Evolutionary conservation across 92 coral and sea anemone genomes (phyloP).

Genomic region (Porites rus): DNA sequence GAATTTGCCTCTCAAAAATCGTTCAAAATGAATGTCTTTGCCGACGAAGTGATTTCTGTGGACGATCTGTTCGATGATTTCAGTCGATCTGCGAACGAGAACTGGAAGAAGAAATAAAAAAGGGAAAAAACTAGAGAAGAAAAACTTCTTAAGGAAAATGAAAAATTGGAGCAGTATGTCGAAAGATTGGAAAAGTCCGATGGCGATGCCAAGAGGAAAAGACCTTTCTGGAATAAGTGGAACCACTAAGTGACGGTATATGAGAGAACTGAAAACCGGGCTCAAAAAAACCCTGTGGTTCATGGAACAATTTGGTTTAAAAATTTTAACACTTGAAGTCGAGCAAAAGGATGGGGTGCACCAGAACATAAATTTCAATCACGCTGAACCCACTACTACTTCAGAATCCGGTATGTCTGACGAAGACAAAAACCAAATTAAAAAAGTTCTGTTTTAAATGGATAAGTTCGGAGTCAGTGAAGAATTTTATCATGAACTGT

Average conservation of each 20-base stretch:
- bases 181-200: background rate
- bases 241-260: background rate
- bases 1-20: background rate
- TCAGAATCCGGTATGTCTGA: background rate
- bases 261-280: constrained; percentile 28
- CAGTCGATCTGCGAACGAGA: background rate
- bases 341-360: background rate
- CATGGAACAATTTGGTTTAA: background rate
- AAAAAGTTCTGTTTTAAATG: constrained; percentile 25
- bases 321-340: background rate
- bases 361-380: background rate
- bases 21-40: background rate
- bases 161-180: background rate
- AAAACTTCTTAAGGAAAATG: background rate
- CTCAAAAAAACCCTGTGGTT: constrained; percentile 18
- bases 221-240: background rate
- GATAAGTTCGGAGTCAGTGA: constrained; percentile 32
- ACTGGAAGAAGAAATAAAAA: background rate
- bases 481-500: constrained; percentile 17
- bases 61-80: background rate
- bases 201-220: background rate
- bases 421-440: background rate
- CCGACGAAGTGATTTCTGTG: background rate
- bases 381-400: too few species aligned
- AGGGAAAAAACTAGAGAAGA: background rate